phyloP scores from a whole-genome alignment of 1,140 invertebrate species.

The Sycobia sp. region DNA sequence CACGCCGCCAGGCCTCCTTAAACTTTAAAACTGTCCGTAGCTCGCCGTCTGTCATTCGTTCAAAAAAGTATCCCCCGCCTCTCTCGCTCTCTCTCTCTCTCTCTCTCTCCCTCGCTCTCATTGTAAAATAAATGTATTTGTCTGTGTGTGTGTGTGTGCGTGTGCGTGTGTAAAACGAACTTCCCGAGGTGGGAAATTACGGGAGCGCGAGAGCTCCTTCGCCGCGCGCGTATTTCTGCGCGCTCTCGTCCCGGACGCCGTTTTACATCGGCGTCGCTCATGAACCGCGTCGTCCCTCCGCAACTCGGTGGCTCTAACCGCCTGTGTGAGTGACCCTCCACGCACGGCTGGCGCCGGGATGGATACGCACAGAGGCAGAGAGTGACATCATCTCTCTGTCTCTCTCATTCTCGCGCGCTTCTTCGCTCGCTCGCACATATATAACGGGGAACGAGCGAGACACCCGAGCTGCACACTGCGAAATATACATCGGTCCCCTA shows the following conservation, averaged over 20 bases:
- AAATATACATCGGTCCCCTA: too few species aligned
- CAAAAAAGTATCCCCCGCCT: background rate
- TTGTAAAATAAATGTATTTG: conserved; percentile 29
- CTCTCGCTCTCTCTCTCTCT: background rate
- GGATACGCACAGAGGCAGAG: too few species aligned
- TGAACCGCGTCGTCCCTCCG: background rate
- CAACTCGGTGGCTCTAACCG: too few species aligned
- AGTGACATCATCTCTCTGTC: too few species aligned
- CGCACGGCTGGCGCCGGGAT: too few species aligned
- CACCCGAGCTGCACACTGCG: too few species aligned
- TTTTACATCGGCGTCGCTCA: conserved; percentile 19
- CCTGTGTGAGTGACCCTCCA: too few species aligned
- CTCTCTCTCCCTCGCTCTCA: background rate
- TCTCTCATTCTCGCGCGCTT: too few species aligned
- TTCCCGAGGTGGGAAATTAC: conserved; percentile 16
- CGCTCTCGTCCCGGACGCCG: background rate
- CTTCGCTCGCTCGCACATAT: too few species aligned
- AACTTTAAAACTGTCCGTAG: conserved; percentile 10
- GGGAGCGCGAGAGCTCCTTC: background rate
- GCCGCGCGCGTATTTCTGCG: background rate
- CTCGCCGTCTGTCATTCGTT: background rate
- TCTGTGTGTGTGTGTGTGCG: too few species aligned
- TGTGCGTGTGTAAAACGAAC: too few species aligned
- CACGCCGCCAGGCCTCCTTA: conserved; percentile 2
- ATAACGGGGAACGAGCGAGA: too few species aligned